Base-by-base conservation (phyloP, 2,797 vertebrate species). In the Gambelia wislizenii region DNA sequence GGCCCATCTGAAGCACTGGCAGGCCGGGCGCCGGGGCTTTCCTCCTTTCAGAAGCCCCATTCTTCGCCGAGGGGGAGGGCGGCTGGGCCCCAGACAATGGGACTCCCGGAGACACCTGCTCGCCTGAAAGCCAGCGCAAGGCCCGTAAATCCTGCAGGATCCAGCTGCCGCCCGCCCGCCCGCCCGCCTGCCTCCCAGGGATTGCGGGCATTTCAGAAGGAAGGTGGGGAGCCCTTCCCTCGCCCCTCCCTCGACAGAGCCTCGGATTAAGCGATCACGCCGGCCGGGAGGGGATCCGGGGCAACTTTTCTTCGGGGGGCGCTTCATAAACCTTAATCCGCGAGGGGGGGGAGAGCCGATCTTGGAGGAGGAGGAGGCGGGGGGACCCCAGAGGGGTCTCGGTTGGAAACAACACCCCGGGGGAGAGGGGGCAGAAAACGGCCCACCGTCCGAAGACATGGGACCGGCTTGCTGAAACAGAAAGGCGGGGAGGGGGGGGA, bases 31-130 rank as follows among this genome's bases (percentile, higher is more conserved):
- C 83, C 33, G 79, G 89, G 74, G 95, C 93, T 89, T 94, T 94
- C n/a, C n/a, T 95, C 94, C 92, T 93, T 95, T 94, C 92, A 90
- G 90, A 92, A 93, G 91, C 91, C 95, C 95, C 92, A 96, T 97
- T 97, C 97, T 97, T 97, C 97, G 97, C 96, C 95, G 95, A 90
- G 4, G 30, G 7, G 56, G 33, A 12, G 74, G 81, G 85, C 30
- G n/a, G 47, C 33, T 39, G 10, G 91, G 92, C 95, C 93, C 61
- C 92, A 96, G 97, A 98, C 98, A 98, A 98, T 98, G 96, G 97
- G 95, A 96, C 97, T 97, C 97, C 98, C 97, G 97, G 98, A 98
- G 98, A 97, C 98, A 98, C 98, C 98, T 98, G 98, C 98, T 98
- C 97, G 97, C 97, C 97, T 98, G 98, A 97, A 96, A 97, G 96